These are phyloP conservation scores for Hafferia zeledoni DNA, from an alignment of 2,797 vertebrate genomes.

Conservation along the genomic window DNA sequence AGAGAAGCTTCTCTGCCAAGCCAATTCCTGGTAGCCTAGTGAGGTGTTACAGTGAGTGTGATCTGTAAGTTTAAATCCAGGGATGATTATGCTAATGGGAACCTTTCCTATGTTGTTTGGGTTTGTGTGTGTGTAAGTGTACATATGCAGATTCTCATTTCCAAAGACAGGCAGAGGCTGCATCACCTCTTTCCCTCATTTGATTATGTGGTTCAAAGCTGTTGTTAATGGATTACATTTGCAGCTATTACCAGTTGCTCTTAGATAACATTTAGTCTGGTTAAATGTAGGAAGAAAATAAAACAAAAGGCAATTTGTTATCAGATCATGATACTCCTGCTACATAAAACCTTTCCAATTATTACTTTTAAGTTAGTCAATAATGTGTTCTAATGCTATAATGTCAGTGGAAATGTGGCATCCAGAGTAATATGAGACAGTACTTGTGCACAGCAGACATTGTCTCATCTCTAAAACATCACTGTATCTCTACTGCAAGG, in stretches of 20 bases:
- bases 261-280: background rate
- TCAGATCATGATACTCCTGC: background rate
- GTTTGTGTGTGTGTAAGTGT: background rate
- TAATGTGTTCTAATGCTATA: background rate
- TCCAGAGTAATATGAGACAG: background rate
- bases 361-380: background rate
- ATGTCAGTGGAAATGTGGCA: background rate
- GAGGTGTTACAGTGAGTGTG: fast-evolving
- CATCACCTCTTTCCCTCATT: background rate
- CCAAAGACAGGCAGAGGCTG: background rate
- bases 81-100: background rate
- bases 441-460: background rate
- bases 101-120: background rate
- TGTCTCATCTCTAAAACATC: constrained; percentile 6
- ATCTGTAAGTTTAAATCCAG: background rate
- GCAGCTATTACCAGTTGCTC: background rate
- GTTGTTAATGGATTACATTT: background rate
- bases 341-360: background rate
- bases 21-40: background rate
- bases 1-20: background rate
- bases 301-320: background rate
- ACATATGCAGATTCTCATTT: background rate
- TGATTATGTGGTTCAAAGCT: background rate
- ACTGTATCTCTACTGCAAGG: background rate
- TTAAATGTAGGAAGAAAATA: background rate